A percentile compares a stretch with the other conserved stretches of the same genome.
Conservation (phyloP, 2,113 vertebrate species). For the Uria aalge region DNA sequence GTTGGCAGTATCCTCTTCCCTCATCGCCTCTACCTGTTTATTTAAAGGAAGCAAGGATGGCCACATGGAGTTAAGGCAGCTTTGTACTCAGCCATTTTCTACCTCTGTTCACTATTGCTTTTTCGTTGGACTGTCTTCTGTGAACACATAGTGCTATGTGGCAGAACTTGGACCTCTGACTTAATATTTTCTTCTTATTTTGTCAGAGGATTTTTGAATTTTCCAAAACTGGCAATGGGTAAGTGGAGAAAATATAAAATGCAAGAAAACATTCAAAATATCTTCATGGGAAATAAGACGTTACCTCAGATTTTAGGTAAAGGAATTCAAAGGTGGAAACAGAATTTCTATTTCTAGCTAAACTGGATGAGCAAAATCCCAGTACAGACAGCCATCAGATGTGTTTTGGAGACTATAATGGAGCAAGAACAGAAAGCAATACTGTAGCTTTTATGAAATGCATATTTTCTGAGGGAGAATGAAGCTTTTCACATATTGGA, state of each 20-base stretch:
- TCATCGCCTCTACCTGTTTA: neutral
- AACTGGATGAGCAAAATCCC: neutral
- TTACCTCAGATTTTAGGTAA: neutral
- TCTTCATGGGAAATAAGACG: neutral
- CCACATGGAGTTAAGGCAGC: neutral
- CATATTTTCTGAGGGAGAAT: neutral
- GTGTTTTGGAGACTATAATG: neutral
- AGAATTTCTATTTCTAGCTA: neutral
- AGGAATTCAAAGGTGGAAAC: neutral
- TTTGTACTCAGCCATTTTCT: neutral
- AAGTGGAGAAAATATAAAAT: neutral
- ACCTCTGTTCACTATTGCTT: neutral
- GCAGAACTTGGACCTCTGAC: fast-evolving
- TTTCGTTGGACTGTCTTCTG: neutral
- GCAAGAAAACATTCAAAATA: neutral
- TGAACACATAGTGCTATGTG: neutral
- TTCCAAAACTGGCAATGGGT: neutral
- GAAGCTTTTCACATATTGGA: neutral
- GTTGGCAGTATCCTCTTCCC: neutral
- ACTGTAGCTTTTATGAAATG: neutral
- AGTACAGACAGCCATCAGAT: neutral
- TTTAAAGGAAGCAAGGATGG: neutral
- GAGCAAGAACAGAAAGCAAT: neutral
- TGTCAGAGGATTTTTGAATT: neutral
- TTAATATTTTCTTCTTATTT: neutral